Conservation (phyloP, 2,113 vertebrate genomes). For the Indicator maculatus region DNA sequence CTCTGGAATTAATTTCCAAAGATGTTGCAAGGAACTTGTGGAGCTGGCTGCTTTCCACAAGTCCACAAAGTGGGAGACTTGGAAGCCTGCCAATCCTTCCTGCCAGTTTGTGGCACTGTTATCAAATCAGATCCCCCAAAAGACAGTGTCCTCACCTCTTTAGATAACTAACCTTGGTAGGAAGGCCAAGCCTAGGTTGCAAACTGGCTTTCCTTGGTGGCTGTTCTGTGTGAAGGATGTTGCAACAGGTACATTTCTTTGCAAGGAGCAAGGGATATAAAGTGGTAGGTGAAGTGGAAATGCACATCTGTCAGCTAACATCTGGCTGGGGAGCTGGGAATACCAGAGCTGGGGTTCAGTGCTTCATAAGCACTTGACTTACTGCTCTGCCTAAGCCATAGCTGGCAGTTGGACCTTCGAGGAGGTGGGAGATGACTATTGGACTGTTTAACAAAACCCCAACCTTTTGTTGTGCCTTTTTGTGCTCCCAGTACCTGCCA, state of each 20-base stretch:
- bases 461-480: background rate
- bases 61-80: background rate
- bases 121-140: background rate
- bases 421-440: background rate
- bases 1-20: background rate
- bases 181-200: background rate
- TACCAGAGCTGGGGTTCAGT: background rate
- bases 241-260: background rate
- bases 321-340: background rate
- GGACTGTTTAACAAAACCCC: background rate
- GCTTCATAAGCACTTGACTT: background rate
- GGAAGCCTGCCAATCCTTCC: background rate
- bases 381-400: background rate
- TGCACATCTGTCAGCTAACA: background rate
- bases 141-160: background rate
- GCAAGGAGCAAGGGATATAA: background rate
- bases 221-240: background rate
- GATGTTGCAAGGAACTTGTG: background rate
- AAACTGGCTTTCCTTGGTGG: background rate
- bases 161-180: background rate
- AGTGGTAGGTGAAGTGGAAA: background rate
- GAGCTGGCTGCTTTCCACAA: background rate
- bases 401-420: background rate
- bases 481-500: background rate
- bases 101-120: background rate